phyloP scores from a whole-genome alignment of 2,113 vertebrate species.

The Notiomystis cincta region DNA sequence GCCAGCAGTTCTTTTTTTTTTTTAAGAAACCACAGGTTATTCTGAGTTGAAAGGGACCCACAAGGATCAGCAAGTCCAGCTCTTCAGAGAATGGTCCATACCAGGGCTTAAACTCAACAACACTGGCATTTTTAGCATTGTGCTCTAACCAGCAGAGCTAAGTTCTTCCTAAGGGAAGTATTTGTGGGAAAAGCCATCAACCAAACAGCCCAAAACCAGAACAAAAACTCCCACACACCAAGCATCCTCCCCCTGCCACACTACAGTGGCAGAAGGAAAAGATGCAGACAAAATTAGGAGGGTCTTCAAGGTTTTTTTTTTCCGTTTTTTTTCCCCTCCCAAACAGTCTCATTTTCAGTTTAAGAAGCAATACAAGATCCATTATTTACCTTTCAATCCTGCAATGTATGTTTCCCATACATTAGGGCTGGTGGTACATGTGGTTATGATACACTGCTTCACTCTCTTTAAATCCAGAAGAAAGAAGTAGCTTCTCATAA shows the following conservation, averaged over 20 bases:
- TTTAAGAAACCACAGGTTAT: not conserved
- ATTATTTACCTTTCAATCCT: constrained; percentile 84
- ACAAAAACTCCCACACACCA: not conserved
- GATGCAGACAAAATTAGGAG: not conserved
- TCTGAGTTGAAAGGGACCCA: not conserved
- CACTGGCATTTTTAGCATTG: not conserved
- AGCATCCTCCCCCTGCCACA: not conserved
- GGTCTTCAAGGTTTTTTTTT: not conserved
- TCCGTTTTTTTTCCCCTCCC: not conserved
- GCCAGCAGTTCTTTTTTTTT: not conserved
- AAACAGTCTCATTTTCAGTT: not conserved
- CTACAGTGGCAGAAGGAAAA: not conserved
- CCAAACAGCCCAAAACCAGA: not conserved
- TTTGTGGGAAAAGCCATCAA: not conserved
- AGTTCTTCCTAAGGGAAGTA: not conserved
- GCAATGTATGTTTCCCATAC: constrained; percentile 80
- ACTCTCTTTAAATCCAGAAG: constrained; percentile 86
- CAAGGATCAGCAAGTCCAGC: not conserved
- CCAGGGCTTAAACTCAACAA: not conserved
- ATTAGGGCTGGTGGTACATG: constrained; percentile 63
- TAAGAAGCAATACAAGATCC: not conserved
- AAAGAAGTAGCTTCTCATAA: constrained; percentile 86
- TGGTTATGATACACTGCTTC: constrained; percentile 81
- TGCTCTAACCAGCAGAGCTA: not conserved
- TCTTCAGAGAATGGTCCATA: not conserved